These are phyloP conservation scores for Spheniscus mendiculus DNA, from an alignment of 2,113 vertebrate species.

Conservation along the genomic window DNA sequence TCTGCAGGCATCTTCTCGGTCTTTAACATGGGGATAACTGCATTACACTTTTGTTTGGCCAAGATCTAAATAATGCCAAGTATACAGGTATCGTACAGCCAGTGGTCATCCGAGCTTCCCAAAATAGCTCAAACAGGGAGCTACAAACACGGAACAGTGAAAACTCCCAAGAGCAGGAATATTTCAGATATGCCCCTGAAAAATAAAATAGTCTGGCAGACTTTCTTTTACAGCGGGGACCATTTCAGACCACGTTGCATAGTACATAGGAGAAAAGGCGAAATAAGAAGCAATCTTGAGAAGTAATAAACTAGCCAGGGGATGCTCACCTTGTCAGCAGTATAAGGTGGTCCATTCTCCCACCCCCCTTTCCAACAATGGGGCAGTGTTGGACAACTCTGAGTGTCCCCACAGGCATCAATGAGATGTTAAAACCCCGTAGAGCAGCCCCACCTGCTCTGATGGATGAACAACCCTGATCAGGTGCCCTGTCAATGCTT, in stretches of 20 bases:
- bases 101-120: not conserved
- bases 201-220: not conserved
- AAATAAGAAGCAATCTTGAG: not conserved
- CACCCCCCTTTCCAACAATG: rapidly evolving
- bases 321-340: not conserved
- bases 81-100: not conserved
- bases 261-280: not conserved
- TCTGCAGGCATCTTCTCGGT: not conserved
- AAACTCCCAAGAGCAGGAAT: not conserved
- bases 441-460: not conserved
- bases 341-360: not conserved
- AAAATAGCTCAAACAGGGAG: not conserved
- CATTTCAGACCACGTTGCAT: rapidly evolving
- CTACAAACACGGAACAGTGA: not conserved
- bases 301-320: not conserved
- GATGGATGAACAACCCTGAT: not conserved
- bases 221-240: too few species aligned
- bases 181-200: not conserved
- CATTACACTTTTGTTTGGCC: rapidly evolving
- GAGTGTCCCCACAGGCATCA: not conserved
- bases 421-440: rapidly evolving
- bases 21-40: not conserved
- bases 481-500: not conserved
- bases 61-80: too few species aligned
- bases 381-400: not conserved